A percentile compares a stretch with the other conserved stretches of the same genome.
Conservation (phyloP, 2,888 invertebrate species). For the Leptogaster cylindrica region DNA sequence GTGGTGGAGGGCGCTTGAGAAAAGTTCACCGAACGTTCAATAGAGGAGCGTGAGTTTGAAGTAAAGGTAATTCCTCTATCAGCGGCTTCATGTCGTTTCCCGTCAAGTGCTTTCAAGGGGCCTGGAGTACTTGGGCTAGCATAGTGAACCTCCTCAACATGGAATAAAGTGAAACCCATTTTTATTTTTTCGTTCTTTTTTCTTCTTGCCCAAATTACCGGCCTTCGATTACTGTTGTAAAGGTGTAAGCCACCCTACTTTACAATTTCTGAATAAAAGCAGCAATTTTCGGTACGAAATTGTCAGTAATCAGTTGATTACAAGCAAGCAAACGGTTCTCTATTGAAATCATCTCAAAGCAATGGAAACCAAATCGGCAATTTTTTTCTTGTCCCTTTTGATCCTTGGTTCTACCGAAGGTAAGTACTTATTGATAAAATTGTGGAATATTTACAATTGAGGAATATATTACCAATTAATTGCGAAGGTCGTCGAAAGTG, state of each 20-base stretch:
- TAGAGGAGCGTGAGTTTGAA: not conserved
- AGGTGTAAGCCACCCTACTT: not conserved
- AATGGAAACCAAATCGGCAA: not conserved
- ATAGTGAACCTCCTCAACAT: too few species aligned
- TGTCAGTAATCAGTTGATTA: not conserved
- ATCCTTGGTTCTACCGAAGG: not conserved
- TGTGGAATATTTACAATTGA: too few species aligned
- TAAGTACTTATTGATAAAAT: too few species aligned
- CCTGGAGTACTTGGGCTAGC: not conserved
- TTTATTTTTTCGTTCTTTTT: not conserved
- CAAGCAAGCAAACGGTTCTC: not conserved
- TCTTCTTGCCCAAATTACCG: not conserved
- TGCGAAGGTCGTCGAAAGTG: not conserved
- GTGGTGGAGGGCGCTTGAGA: conserved; percentile 4
- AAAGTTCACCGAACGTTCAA: conserved; percentile 20
- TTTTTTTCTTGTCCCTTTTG: not conserved
- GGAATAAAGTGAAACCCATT: not conserved
- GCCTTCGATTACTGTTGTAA: not conserved
- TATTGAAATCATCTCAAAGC: not conserved
- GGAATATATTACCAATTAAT: too few species aligned
- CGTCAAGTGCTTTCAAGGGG: not conserved
- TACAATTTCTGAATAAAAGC: not conserved
- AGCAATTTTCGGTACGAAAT: not conserved
- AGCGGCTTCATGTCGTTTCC: not conserved
- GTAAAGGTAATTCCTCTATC: not conserved